Evolutionary conservation across 2,797 vertebrate genomes (phyloP).

Genomic region (Picus viridis): DNA sequence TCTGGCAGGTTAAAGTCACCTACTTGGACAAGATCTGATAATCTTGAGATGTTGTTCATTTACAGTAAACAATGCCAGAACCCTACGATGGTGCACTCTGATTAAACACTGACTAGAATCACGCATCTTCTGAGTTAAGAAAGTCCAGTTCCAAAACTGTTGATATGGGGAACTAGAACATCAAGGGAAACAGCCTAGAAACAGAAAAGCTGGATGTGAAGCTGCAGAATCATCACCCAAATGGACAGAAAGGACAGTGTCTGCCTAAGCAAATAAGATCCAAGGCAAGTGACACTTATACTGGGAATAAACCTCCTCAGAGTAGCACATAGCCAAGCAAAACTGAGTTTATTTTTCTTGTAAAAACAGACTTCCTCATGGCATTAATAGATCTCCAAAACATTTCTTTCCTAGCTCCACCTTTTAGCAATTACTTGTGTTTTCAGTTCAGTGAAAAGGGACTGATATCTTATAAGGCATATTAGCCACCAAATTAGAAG

Average conservation of each 20-base stretch:
- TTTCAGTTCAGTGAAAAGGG: neutral
- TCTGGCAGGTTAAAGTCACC: no score
- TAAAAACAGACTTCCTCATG: neutral
- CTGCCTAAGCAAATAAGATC: neutral
- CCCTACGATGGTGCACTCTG: neutral
- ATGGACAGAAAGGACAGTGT: neutral
- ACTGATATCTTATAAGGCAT: neutral
- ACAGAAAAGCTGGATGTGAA: neutral
- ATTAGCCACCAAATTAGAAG: neutral
- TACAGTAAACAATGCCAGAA: accelerated
- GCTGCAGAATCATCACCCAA: neutral
- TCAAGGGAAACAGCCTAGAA: neutral
- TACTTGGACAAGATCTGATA: no score
- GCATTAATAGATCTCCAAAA: neutral
- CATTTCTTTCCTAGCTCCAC: neutral
- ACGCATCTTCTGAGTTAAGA: neutral
- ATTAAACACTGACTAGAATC: neutral
- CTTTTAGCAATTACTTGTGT: neutral
- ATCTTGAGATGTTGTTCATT: neutral
- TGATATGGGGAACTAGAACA: neutral
- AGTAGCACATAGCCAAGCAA: neutral
- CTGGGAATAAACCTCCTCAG: neutral
- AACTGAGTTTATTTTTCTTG: neutral
- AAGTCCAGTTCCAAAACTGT: neutral
- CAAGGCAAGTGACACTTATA: neutral